Evolutionary conservation across 1,140 invertebrate species (phyloP).

Genomic region (Eurosta solidaginis): DNA sequence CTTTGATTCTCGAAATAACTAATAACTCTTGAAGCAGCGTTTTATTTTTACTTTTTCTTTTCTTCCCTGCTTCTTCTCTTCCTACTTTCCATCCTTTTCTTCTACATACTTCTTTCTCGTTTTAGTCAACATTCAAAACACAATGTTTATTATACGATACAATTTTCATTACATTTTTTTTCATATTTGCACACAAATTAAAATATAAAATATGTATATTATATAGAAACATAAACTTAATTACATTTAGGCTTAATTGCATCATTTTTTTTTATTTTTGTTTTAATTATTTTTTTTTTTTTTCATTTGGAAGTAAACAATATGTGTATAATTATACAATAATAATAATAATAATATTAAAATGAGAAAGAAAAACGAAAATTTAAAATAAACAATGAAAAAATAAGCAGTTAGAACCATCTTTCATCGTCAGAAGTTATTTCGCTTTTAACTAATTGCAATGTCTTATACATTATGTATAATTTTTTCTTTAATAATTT

Average conservation of each 20-base stretch:
- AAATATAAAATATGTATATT: constrained; percentile 12
- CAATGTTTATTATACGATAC: constrained; percentile 15
- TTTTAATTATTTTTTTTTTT: not conserved
- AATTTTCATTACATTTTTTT: constrained; percentile 29
- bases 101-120: no score
- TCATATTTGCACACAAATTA: constrained; percentile 37
- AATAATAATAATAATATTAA: constrained; percentile 2
- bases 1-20: constrained; percentile 2
- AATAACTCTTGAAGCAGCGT: constrained; percentile 5
- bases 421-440: constrained; percentile 36
- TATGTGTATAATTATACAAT: constrained; percentile 19
- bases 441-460: constrained; percentile 40
- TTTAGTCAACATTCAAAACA: constrained; percentile 27
- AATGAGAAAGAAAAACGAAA: constrained; percentile 22
- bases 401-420: constrained; percentile 29
- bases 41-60: not conserved
- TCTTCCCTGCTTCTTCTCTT: no score
- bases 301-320: constrained; percentile 12
- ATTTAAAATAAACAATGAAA: no score
- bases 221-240: constrained; percentile 28
- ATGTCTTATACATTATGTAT: constrained; percentile 41
- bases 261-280: not conserved
- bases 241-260: constrained; percentile 26
- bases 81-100: no score
- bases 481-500: constrained; percentile 37